Base-by-base conservation (phyloP, 2,113 vertebrate genomes). In the Prietella phreatophila region DNA sequence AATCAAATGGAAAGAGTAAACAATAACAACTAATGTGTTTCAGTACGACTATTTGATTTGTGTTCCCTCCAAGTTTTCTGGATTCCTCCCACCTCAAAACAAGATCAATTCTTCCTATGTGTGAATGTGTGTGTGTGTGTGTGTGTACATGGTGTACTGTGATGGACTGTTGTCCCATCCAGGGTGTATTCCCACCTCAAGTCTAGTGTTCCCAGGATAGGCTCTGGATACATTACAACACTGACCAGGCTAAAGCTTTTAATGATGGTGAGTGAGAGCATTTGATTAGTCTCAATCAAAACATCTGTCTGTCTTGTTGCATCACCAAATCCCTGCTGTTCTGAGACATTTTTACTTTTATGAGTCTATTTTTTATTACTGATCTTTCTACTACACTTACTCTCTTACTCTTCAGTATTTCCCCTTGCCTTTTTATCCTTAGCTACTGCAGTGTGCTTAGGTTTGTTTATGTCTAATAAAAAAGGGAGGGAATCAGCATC, bases 251-350 rank as follows among this genome's bases (percentile, higher is more conserved):
- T 56, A 25, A 58, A 82, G 53, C 22, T 56, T 17, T 81, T 50
- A 78, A 5, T 78, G 42, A 78, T 50, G 50, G 42, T 78, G 42
- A 78, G 20, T 4, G 39, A 50, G 42, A 78, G 42, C 27, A 47
- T 78, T 11, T 13, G 73, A 25, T 76, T 78, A 25, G 15, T 80
- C 76, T 55, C n/a, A 80, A 22, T 55, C n/a, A 36, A 25, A 19
- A 78, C 78, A 87, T 87, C 7, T 82, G 61, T 25, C 33, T 67
- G 50, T 65, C 36, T 58, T 81, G 50, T 80, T 87, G 42, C 50
- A 71, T 81, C 76, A 81, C 36, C 25, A 55, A 67, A 20, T 33
- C 50, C 78, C 53, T 19, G 53, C n/a, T 81, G 53, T 56, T 20
- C 3, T n/a, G 22, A n/a, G 13, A 53, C 76, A 4, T 14, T 53